Evolutionary conservation across 2,797 vertebrate genomes (phyloP), one percentile per base, ranked within the genome.

Genomic region (Thripadectes ignobilis): DNA sequence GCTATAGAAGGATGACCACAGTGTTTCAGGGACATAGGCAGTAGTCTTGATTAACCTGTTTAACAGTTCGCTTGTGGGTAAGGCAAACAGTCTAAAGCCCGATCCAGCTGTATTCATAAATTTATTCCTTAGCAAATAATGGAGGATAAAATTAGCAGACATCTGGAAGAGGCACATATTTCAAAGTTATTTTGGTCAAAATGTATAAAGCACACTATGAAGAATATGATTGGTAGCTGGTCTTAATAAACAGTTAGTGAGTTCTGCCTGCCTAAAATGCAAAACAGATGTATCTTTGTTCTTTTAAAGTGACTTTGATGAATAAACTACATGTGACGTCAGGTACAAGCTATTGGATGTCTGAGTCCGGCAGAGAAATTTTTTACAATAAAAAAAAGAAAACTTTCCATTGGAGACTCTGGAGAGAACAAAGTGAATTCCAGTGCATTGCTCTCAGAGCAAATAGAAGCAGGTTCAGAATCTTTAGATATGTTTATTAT

Each of bases 231-330:
- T 98, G 98, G 98, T 98, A 98, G 98, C 98, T 98, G 97, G 97
- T 97, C 98, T 98, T 98, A 98, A 98, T 98, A 98, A 98, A 98
- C 98, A 98, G 98, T 97, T 97, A 97, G 96, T 97, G 97, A 97
- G 96, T 97, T 97, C 98, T 98, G 98, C 97, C 97, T 97, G 97
- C 95, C 95, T 97, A 96, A 98, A 98, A 98, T 98, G 97, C 98
- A 98, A 98, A 98, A 98, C 98, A 98, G 98, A 98, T 98, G 98
- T 98, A 98, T 97, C 98, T 98, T 98, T 98, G 98, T 98, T 98
- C 98, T 98, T 98, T 98, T 97, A 97, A 98, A 98, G 97, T 98
- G 98, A 98, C 98, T 98, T 98, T 98, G 98, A 98, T 98, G 98
- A 98, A 98, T 98, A 98, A 98, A 98, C 98, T 98, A 97, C 97